Conservation (phyloP, 2,113 vertebrate genomes). For the Typhlomys cinereus region DNA sequence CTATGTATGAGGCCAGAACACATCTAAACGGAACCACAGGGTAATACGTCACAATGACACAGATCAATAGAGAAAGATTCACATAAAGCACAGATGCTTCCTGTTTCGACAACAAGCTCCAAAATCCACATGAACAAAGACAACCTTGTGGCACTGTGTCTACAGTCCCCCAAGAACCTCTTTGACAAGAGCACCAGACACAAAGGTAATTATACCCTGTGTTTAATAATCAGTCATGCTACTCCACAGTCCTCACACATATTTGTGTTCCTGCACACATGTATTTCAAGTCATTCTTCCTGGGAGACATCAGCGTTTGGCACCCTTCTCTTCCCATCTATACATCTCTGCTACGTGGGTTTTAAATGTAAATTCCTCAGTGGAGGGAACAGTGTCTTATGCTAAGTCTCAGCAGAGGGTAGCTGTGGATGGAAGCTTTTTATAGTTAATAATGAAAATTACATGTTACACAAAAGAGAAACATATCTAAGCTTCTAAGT, state of each 20-base stretch:
- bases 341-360: background rate
- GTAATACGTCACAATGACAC: background rate
- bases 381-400: constrained; percentile 3
- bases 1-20: background rate
- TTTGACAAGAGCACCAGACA: background rate
- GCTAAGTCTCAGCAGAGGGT: background rate
- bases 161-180: background rate
- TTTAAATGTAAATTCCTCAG: constrained; percentile 44
- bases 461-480: constrained; percentile 27
- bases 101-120: background rate
- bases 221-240: background rate
- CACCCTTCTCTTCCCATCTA: background rate
- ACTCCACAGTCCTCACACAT: background rate
- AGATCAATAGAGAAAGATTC: background rate
- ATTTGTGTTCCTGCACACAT: background rate
- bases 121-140: background rate
- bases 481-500: background rate
- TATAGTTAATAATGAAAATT: constrained; percentile 45
- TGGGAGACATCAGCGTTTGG: background rate
- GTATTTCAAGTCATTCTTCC: background rate
- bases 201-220: background rate
- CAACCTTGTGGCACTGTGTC: background rate
- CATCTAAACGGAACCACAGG: background rate
- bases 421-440: constrained; percentile 28
- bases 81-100: background rate